Conservation (phyloP, 2,113 vertebrate species). For the Hemibagrus wyckioides region DNA sequence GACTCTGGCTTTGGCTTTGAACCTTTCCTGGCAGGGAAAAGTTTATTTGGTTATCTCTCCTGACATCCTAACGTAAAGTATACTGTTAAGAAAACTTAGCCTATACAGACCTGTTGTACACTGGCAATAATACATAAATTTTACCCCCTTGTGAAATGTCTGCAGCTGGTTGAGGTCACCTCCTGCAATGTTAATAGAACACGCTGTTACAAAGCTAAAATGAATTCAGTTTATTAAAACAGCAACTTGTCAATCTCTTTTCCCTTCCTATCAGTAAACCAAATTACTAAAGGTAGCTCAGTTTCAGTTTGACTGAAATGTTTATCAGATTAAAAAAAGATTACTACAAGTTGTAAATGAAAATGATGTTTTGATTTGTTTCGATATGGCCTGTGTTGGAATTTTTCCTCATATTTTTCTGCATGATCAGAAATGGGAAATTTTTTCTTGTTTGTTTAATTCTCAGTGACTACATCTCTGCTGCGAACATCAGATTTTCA, state of each 20-base stretch:
- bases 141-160: too few species aligned
- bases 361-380: neutral
- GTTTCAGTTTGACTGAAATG: too few species aligned
- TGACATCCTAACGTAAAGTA: constrained; percentile 71
- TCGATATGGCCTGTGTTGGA: neutral
- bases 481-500: constrained; percentile 67
- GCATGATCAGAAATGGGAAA: constrained; percentile 72
- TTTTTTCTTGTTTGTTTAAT: constrained; percentile 64
- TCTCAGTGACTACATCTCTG: constrained; percentile 1
- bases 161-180: too few species aligned
- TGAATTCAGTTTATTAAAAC: too few species aligned
- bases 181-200: too few species aligned
- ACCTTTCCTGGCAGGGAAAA: constrained; percentile 70
- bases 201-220: too few species aligned
- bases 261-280: too few species aligned
- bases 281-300: too few species aligned
- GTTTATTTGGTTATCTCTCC: constrained; percentile 77
- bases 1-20: constrained; percentile 64
- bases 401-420: constrained; percentile 39
- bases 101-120: constrained; percentile 59
- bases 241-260: too few species aligned
- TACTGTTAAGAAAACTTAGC: constrained; percentile 71
- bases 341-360: neutral
- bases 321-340: constrained; percentile 14
- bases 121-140: too few species aligned